phyloP scores from a whole-genome alignment of 30 jellyfish, hydroid and myxozoan genomes.

The Phacellophora camtschatica region DNA sequence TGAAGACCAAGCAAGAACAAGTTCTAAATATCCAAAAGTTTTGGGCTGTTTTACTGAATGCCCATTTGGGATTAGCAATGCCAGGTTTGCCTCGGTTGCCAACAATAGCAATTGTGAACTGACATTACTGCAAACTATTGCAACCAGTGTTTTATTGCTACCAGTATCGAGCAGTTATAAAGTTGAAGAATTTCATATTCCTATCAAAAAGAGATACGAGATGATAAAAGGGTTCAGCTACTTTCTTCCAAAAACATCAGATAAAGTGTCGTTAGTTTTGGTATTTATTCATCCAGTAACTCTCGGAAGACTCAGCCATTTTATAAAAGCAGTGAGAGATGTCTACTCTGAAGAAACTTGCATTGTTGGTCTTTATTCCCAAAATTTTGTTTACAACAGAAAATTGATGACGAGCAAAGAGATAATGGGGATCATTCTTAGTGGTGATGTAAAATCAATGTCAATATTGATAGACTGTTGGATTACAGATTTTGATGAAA shows the following conservation, averaged over 20 bases:
- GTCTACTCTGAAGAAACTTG: conserved; percentile 6
- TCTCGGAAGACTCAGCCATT: conserved; percentile 22
- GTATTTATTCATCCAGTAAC: conserved; percentile 39
- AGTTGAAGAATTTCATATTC: conserved; percentile 18
- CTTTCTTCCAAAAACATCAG: neutral
- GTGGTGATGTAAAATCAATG: conserved; percentile 25
- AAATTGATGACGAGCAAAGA: conserved; percentile 12
- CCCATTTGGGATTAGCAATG: conserved; percentile 24
- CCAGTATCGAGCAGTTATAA: neutral
- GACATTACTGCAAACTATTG: neutral
- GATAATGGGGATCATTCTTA: conserved; percentile 21
- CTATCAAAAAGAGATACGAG: conserved; percentile 29
- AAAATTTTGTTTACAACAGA: neutral
- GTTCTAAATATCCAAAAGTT: neutral
- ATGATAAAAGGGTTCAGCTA: conserved; percentile 25
- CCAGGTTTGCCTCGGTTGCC: neutral
- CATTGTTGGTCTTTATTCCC: conserved; percentile 24
- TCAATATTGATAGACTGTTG: neutral
- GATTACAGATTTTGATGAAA: neutral
- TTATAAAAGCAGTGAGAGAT: conserved; percentile 12
- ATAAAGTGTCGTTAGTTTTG: neutral
- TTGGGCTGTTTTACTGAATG: conserved; percentile 12
- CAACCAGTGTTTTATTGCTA: conserved; percentile 1
- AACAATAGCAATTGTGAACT: neutral
- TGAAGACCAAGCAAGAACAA: neutral